Evolutionary conservation across 2,888 invertebrate genomes (phyloP), one percentile per base, ranked within the genome.

Genomic region (Beris morrisii): DNA sequence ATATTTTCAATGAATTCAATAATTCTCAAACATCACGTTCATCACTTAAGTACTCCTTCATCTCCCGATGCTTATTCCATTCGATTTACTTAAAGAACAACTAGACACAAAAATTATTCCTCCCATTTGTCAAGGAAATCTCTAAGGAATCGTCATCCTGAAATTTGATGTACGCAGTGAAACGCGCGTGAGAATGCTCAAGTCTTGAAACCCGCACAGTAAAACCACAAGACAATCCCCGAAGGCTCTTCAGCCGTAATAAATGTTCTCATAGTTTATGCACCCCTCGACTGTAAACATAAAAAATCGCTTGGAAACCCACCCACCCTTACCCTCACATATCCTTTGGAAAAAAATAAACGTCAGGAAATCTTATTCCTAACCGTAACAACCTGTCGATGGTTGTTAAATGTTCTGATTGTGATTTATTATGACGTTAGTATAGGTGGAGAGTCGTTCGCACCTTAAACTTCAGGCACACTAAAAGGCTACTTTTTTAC

Each of bases 341-440:
- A 22, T 11, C 5, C 43, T 38, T n/a, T 13, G 6, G 15, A n/a
- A 22, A 22, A 52, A 50, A 52, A 50, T 38, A 15, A 22, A 59
- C 15, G 46, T 13, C 31, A 9, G 13, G 52, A 31, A 28, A 28
- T 61, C 50, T 61, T 50, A 38, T 5, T 52, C 13, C 12, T 32
- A 22, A 13, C 48, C 48, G 13, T 48, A 59, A 31, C 46, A 52
- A 61, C 61, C 61, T 61, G 61, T 50, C 61, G 52, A 61, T 61
- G 61, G 13, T 43, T 61, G 43, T 43, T 61, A 50, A 61, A 61
- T 61, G 61, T 61, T 52, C 50, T 61, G 61, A 61, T 61, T 61
- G 50, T 61, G 61, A 61, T 61, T 61, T 61, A 61, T 61, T 13
- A 31, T 31, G 61, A 61, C 61, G 61, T 61, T 52, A 50, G 61